Evolutionary conservation across 1,140 invertebrate species (phyloP).

Genomic region (Euwallacea similis): DNA sequence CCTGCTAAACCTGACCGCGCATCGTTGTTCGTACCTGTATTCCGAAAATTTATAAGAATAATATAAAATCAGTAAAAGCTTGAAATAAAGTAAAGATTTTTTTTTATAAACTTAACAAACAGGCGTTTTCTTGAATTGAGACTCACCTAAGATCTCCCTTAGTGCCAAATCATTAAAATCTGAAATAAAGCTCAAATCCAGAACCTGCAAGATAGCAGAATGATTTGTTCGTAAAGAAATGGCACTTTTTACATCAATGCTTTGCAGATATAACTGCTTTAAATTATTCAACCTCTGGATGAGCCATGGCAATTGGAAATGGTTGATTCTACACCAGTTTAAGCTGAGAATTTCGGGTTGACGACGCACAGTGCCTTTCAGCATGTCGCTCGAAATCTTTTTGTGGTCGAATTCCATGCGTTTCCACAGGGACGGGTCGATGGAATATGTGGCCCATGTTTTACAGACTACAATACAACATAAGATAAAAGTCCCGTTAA

Average conservation of each 20-base stretch:
- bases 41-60: neutral
- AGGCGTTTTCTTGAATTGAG: neutral
- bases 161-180: constrained; percentile 81
- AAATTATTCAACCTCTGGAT: constrained; percentile 81
- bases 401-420: constrained; percentile 69
- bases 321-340: constrained; percentile 83
- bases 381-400: constrained; percentile 50
- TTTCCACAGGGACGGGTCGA: constrained; percentile 84
- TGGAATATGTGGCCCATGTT: constrained; percentile 76
- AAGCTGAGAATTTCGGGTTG: constrained; percentile 81
- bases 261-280: constrained; percentile 76
- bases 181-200: constrained; percentile 81
- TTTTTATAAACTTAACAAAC: too few relatives aligned
- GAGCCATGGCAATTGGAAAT: constrained; percentile 86
- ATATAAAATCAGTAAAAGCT: neutral
- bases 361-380: constrained; percentile 71
- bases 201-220: constrained; percentile 75
- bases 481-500: too few relatives aligned
- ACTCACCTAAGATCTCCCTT: constrained; percentile 67
- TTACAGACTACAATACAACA: constrained; percentile 70
- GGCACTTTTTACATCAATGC: constrained; percentile 77
- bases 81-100: neutral
- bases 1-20: constrained; percentile 81
- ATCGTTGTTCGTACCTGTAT: constrained; percentile 74
- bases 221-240: constrained; percentile 80